Conservation (phyloP, 2,888 invertebrate species). For the Dusona sp. region DNA sequence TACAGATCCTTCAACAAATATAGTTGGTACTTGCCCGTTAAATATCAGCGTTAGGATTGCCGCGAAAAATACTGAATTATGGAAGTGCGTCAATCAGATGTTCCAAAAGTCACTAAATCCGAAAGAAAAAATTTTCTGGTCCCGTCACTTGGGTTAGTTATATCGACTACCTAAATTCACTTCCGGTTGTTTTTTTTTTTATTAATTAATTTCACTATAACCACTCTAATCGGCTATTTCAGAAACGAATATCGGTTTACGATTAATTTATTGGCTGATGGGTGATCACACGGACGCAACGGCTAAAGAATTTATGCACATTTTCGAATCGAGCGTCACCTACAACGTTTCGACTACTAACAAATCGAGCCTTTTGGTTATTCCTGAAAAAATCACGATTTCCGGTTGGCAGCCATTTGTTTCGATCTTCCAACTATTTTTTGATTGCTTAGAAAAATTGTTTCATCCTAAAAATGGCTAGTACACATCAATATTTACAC, state of each 20-base stretch:
- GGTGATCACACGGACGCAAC: conserved; percentile 72
- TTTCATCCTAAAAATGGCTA: too few species aligned
- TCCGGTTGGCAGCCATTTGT: conserved; percentile 58
- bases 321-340: conserved; percentile 75
- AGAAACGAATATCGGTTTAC: conserved; percentile 79
- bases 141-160: conserved; percentile 74
- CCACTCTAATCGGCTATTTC: conserved; percentile 20
- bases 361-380: conserved; percentile 46
- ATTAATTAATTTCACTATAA: background rate
- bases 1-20: conserved; percentile 41
- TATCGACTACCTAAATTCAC: background rate
- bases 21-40: conserved; percentile 70
- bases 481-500: too few species aligned
- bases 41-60: conserved; percentile 71
- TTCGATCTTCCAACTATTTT: too few species aligned
- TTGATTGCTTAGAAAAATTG: too few species aligned
- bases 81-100: conserved; percentile 76
- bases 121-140: conserved; percentile 79
- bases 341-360: conserved; percentile 71
- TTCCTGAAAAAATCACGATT: conserved; percentile 68
- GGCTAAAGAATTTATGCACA: conserved; percentile 75
- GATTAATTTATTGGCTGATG: conserved; percentile 78
- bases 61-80: conserved; percentile 74
- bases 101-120: conserved; percentile 76
- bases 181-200: background rate